Evolutionary conservation across 2,113 vertebrate species (phyloP).

Genomic region (Hemichromis elongatus): DNA sequence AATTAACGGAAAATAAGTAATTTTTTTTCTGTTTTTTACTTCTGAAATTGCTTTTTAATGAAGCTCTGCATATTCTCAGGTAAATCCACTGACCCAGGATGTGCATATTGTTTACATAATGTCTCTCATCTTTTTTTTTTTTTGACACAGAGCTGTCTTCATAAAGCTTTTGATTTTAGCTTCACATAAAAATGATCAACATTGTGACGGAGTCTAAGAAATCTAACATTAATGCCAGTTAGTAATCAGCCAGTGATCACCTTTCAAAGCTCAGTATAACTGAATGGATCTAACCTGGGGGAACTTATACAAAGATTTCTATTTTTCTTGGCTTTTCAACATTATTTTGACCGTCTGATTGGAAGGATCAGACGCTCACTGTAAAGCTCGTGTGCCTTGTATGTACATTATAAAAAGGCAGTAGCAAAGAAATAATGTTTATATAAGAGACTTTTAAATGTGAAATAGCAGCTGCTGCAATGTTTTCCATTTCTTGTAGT

Average conservation of each 20-base stretch:
- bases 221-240: not conserved
- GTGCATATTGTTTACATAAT: not conserved
- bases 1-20: not conserved
- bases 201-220: not conserved
- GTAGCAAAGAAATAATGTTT: not conserved
- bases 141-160: not conserved
- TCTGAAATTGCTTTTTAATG: not conserved
- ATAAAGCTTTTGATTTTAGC: not conserved
- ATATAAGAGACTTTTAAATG: not conserved
- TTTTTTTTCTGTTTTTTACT: not conserved
- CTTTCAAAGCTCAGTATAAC: not conserved
- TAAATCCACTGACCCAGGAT: not conserved
- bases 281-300: not conserved
- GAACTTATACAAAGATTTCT: not conserved
- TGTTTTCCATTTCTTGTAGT: not conserved
- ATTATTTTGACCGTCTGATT: not conserved
- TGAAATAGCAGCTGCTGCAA: not conserved
- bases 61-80: not conserved
- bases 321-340: not conserved
- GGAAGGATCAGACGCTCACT: not conserved
- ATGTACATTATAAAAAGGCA: not conserved
- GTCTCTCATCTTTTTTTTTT: fast-evolving
- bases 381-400: not conserved
- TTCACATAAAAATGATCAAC: fast-evolving
- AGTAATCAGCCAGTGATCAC: not conserved